Base-by-base conservation (phyloP, 2,888 invertebrate species). In the Subacronicta megacephala region DNA sequence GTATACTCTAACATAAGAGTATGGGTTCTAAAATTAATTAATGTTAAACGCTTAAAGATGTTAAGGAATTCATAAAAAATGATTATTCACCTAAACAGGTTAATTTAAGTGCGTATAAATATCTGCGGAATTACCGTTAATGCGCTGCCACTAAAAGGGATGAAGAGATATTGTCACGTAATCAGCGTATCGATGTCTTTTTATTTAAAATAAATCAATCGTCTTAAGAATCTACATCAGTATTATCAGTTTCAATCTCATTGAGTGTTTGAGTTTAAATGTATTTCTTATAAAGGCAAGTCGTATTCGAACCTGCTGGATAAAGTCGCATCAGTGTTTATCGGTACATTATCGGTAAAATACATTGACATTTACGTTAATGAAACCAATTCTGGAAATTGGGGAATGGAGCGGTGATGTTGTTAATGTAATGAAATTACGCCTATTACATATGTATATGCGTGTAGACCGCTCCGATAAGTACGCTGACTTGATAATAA, bases 131-230 rank as follows among this genome's bases (percentile, higher is more conserved):
- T 57, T 60, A 68, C 59, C 51, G 56, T 72, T 75, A 62, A 68
- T 54, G 57, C 45, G 35, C 41, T 46, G 47, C 42, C 53, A 60
- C 46, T 70, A 60, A 75, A 66, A 62, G 31, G 61, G 53, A 71
- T 69, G 49, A 60, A 69, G 58, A 69, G 69, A 77, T 75, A 69
- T 73, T 65, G 63, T 64, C 73, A 64, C 74, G 63, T 77, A 74
- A 80, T 77, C 70, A 62, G 73, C 76, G 72, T 82, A 77, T 81
- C 77, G 74, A 81, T 80, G 80, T 82, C 78, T 68, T 68, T 67
- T 76, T 64, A 77, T 75, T 77, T 78, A 69, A 78, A 80, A 84
- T 84, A 87, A 86, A 87, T 85, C 85, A 85, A 81, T 82, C 79
- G 77, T 64, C 75, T 80, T 80, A 78, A 82, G 83, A 84, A 83